phyloP scores from a whole-genome alignment of 2,888 invertebrate genomes.

The Liodrosophila aerea region DNA sequence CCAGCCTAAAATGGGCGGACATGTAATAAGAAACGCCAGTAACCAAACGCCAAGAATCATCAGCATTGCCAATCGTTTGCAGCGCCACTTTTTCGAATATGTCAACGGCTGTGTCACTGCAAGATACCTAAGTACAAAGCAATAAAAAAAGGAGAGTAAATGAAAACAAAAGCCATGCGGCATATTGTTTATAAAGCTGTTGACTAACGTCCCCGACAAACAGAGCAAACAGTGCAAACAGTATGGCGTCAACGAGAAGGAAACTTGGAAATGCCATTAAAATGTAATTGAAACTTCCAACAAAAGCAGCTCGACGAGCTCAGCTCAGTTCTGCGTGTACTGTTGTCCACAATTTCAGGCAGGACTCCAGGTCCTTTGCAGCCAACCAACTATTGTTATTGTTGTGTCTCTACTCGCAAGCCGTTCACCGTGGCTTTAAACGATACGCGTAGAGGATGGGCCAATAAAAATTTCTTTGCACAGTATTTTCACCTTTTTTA shows the following conservation, averaged over 20 bases:
- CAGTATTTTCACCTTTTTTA: slow-evolving; percentile 65
- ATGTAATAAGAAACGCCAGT: slow-evolving; percentile 93
- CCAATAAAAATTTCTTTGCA: slow-evolving; percentile 67
- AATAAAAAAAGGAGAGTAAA: slow-evolving; percentile 49
- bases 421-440: slow-evolving; percentile 36
- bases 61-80: slow-evolving; percentile 91
- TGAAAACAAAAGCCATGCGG: slow-evolving; percentile 51
- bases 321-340: no score
- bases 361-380: slow-evolving; percentile 5
- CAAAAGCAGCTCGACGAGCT: slow-evolving; percentile 60
- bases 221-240: slow-evolving; percentile 9
- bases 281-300: slow-evolving; percentile 75
- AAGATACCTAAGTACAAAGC: slow-evolving; percentile 86
- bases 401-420: slow-evolving; percentile 10
- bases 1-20: slow-evolving; percentile 97
- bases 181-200: slow-evolving; percentile 70
- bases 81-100: slow-evolving; percentile 94
- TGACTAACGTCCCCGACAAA: slow-evolving; percentile 47
- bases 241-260: slow-evolving; percentile 54
- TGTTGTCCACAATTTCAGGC: slow-evolving; percentile 24
- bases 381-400: slow-evolving; percentile 30
- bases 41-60: slow-evolving; percentile 97
- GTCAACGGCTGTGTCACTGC: slow-evolving; percentile 96
- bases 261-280: slow-evolving; percentile 74
- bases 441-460: slow-evolving; percentile 38